Conservation (phyloP, 2,888 invertebrate species). For the Drosophila prolongata region DNA sequence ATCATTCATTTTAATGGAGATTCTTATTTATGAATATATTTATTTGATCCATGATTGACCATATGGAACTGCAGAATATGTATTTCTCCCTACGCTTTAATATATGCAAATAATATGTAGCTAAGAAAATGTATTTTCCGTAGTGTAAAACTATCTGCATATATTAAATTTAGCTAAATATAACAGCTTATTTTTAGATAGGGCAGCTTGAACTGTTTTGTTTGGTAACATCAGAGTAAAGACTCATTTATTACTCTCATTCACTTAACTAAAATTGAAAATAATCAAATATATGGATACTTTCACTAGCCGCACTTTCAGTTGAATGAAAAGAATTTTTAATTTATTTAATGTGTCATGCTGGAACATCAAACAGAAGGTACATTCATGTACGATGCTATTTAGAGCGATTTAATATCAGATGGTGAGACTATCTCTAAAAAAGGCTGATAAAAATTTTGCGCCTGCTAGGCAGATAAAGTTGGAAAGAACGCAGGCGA, state of each 20-base stretch:
- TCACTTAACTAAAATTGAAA: too few relatives aligned
- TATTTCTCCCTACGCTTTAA: too few relatives aligned
- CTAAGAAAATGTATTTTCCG: too few relatives aligned
- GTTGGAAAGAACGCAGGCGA: background rate
- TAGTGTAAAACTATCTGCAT: too few relatives aligned
- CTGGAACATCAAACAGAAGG: conserved; percentile 20
- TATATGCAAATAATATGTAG: too few relatives aligned
- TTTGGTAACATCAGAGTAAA: too few relatives aligned
- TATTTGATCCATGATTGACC: background rate
- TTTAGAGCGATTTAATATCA: conserved; percentile 69
- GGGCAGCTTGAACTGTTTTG: too few relatives aligned
- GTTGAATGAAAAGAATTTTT: conserved; percentile 2
- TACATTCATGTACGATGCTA: conserved; percentile 54
- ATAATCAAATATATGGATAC: background rate
- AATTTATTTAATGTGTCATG: conserved; percentile 38
- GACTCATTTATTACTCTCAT: too few relatives aligned
- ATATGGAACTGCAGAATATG: background rate
- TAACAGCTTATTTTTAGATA: too few relatives aligned
- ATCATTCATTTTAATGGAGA: background rate
- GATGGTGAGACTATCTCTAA: conserved; percentile 47
- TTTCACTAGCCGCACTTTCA: background rate
- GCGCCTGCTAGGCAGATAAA: conserved; percentile 16
- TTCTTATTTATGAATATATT: background rate
- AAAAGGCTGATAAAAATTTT: conserved; percentile 51
- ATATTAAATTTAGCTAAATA: too few relatives aligned